Evolutionary conservation across 2,797 vertebrate species (phyloP), one percentile per base, ranked within the genome.

Genomic region (Delichon dasypus): DNA sequence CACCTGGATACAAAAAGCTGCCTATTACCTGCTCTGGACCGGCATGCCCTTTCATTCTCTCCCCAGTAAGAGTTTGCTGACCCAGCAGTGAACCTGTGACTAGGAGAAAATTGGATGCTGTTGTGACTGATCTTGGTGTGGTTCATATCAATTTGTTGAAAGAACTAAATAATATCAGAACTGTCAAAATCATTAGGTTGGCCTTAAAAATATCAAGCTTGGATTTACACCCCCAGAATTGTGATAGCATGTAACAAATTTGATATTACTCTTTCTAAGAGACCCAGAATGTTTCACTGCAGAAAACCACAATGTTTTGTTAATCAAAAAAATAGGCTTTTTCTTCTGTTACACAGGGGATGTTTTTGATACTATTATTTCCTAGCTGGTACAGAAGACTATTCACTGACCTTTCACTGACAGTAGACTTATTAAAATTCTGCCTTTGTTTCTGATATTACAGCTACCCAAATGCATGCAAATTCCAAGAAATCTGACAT

Each of bases 1-100:
- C 97, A 98, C 98, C 98, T 98, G 98, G 97, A 98, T 97, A 98
- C 97, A 98, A 97, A 98, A 97, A 97, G 97, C 96, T 97, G 95
- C 95, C 97, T 97, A 97, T 97, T 98, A 98, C 97, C 97, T 98
- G 95, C 97, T 97, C 89, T 93, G 91, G 94, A 95, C 93, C 96
- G 0, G 83, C 89, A 84, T 97, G 94, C 96, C 96, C 97, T 98
- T 97, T 98, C 97, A 97, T 96, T 97, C 96, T 97, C 83, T 96
- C 96, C 89, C 97, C 85, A 12, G 86, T 88, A 96, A 96, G 97
- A 97, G 96, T 97, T 93, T 98, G 97, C 97, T 98, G 98, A 98
- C 97, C 97, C 95, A 98, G 98, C 98, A 97, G 88, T 98, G 97
- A 98, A 97, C 97, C 97, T 91, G 93, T 97, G 97, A 97, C 94